Evolutionary conservation across 2,113 vertebrate species (phyloP), one percentile per base, ranked within the genome.

Genomic region (Gymnobelideus leadbeateri): DNA sequence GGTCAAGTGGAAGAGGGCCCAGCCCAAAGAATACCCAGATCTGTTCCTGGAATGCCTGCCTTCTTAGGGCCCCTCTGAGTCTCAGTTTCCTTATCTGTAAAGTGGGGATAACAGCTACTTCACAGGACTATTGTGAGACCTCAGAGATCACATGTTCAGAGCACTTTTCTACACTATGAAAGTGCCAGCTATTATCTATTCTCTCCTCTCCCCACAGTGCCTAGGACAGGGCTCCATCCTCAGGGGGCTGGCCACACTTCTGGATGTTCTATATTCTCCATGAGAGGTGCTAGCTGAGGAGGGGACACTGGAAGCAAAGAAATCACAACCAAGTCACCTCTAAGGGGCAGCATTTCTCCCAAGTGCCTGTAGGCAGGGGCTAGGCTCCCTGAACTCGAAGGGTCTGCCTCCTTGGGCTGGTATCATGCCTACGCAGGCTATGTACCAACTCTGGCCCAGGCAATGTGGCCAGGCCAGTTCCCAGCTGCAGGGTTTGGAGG

Each of bases 401-500:
- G 57, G 31, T 37, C 57, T 31, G 31, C 28, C 3, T 68, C 31
- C 28, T 68, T 12, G 31, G 31, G 57, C 31, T 31, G 28, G 57
- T 28, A 68, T 68, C 28, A 68, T 31, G 57, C 57, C 57, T 37
- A 14, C 11, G 2, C 31, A 68, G 57, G 3, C 57, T 37, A 3
- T 4, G 19, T 14, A 77, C n/a, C 68, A 6, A 12, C 14, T 57
- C 61, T n/a, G 61, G 61, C 16, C 28, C 57, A 61, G 1, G n/a
- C 31, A 68, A 5, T 16, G 31, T 14, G 0, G 0, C 8, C 1
- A 0, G 46, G 49, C 2, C 3, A 28, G 61, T 89, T 84, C 57
- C 57, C 11, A 1, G 10, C 0, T 0, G 0, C 14, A 24, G 43
- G 51, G 43, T 37, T 1, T 77, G 0, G 10, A 89, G 25, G 11